These are phyloP conservation scores for Channa maculata DNA, from an alignment of 2,113 vertebrate genomes.

Conservation along the genomic window DNA sequence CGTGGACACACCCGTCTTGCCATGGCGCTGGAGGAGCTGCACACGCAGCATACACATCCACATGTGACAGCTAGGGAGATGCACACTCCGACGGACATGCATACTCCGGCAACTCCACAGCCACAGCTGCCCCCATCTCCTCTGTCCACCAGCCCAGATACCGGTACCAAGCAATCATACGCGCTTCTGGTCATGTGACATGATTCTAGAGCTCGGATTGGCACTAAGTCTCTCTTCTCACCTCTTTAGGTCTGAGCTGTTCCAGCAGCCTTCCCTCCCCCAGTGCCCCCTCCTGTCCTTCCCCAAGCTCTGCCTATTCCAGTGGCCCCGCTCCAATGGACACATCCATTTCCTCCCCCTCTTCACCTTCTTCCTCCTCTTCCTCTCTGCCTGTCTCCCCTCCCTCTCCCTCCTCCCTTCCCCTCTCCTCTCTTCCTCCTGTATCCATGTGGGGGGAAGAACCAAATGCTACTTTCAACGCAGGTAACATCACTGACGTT, in stretches of 20 bases:
- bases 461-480: slow-evolving; percentile 14
- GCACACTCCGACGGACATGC: slow-evolving; percentile 15
- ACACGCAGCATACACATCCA: slow-evolving; percentile 75
- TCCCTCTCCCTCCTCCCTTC: slow-evolving; percentile 71
- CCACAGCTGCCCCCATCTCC: slow-evolving; percentile 75
- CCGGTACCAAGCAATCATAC: slow-evolving; percentile 76
- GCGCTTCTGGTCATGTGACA: neutral
- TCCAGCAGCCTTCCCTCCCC: slow-evolving; percentile 88
- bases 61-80: slow-evolving; percentile 25
- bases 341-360: slow-evolving; percentile 83
- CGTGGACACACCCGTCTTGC: slow-evolving; percentile 90
- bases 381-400: slow-evolving; percentile 75
- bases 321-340: slow-evolving; percentile 83
- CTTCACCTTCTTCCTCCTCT: slow-evolving; percentile 71
- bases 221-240: neutral
- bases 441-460: slow-evolving; percentile 62
- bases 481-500: slow-evolving; percentile 35
- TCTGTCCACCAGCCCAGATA: slow-evolving; percentile 88
- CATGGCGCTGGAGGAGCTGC: slow-evolving; percentile 86
- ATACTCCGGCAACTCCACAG: slow-evolving; percentile 12
- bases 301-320: slow-evolving; percentile 88
- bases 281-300: slow-evolving; percentile 83
- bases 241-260: slow-evolving; percentile 80
- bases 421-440: slow-evolving; percentile 54
- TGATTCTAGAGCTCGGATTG: slow-evolving; percentile 2